Evolutionary conservation across 2,888 invertebrate species (phyloP).

Genomic region (Heliothis peltigera): DNA sequence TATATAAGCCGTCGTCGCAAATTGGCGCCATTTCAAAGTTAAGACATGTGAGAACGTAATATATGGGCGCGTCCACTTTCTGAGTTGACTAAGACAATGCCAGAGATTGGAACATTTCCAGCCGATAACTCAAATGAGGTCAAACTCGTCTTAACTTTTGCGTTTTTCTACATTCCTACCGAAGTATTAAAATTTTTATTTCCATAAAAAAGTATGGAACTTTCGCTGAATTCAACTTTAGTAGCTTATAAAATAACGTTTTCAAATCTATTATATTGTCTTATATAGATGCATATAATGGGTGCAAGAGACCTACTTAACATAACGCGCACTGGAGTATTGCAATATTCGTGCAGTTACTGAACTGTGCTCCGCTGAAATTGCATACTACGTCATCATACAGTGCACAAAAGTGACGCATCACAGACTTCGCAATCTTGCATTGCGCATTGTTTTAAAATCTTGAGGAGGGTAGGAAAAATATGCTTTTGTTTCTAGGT

Average conservation of each 20-base stretch:
- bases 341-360: conserved; percentile 33
- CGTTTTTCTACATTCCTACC: conserved; percentile 60
- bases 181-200: conserved; percentile 31
- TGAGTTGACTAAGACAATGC: conserved; percentile 75
- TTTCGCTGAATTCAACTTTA: not conserved
- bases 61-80: conserved; percentile 70
- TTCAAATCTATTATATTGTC: conserved; percentile 4
- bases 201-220: not conserved
- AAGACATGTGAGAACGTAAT: conserved; percentile 62
- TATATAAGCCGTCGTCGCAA: conserved; percentile 49
- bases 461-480: not conserved
- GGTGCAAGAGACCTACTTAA: conserved; percentile 17
- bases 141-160: conserved; percentile 73
- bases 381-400: conserved; percentile 39
- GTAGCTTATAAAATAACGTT: conserved; percentile 10
- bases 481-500: not conserved
- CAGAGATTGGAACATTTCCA: conserved; percentile 82
- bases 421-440: conserved; percentile 35
- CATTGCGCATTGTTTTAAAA: conserved; percentile 44
- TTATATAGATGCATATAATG: conserved; percentile 14
- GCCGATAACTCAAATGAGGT: conserved; percentile 82
- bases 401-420: conserved; percentile 24
- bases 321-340: conserved; percentile 7
- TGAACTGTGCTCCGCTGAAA: conserved; percentile 33
- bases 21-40: conserved; percentile 68